Evolutionary conservation across 2,888 invertebrate genomes (phyloP), one percentile per base, ranked within the genome.

Genomic region (Nebria brevicollis): DNA sequence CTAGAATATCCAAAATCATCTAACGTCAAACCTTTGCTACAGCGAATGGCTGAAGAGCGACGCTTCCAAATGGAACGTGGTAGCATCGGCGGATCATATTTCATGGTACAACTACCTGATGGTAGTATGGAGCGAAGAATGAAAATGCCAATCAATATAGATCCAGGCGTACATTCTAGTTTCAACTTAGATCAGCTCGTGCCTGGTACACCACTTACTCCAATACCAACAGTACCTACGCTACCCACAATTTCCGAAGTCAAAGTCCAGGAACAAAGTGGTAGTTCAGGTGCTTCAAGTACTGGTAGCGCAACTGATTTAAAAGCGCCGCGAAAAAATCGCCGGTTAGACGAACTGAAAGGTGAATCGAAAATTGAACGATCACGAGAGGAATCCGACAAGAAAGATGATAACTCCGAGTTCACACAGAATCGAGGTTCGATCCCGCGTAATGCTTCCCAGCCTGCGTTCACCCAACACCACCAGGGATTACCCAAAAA

Each of bases 161-260:
- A 97, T 90, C 97, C 97, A 4, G 97, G 97, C 77, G 97, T 97
- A 74, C 97, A 97, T 89, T 97, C 97, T 81, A 96, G 96, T 87
- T 92, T 97, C 86, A 96, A 96, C 89, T 91, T 97, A 87, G 97
- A 97, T 88, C 93, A 95, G 88, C 90, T 95, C 86, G 95, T 94
- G 76, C 94, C 89, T 86, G 94, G 91, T 88, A 95, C 92, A 88
- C 94, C 93, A 82, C 92, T 95, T 88, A 94, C 94, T 66, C 94
- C 95, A 82, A 93, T 96, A 86, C 96, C 96, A 83, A 94, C 95
- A 7, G 95, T 95, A 85, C 94, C 96, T 77, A 95, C 96, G 0
- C 90, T 97, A 85, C 97, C 97, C 77, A 97, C 97, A 77, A 97
- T 97, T 86, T 95, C 95, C 72, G 97, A 97, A 89, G 95, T 94